These are phyloP conservation scores for Melieria picta DNA, from an alignment of 2,888 invertebrate genomes.

Conservation along the genomic window DNA sequence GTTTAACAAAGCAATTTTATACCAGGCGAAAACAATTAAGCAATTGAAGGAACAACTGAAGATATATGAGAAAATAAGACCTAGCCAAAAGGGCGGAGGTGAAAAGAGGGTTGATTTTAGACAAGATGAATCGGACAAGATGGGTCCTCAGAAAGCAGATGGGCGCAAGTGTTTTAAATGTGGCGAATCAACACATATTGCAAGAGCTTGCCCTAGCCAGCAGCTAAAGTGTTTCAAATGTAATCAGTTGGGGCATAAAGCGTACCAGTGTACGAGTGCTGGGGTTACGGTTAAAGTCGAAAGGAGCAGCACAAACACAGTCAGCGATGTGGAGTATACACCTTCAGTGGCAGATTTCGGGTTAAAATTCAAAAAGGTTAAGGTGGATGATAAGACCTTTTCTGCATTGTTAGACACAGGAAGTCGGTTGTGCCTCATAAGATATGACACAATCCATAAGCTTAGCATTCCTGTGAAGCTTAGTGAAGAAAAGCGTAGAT, in stretches of 20 bases:
- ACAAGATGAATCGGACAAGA: background rate
- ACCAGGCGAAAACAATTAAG: too few species aligned
- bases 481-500: background rate
- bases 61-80: too few species aligned
- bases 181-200: background rate
- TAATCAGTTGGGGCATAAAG: conserved; percentile 1
- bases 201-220: background rate
- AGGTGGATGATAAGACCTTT: background rate
- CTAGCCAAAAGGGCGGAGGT: too few species aligned
- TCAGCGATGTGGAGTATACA: background rate
- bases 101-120: too few species aligned
- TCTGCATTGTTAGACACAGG: too few species aligned
- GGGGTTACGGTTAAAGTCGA: background rate
- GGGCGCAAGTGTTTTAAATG: conserved; percentile 12
- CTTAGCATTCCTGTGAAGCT: too few species aligned
- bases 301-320: background rate
- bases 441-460: too few species aligned
- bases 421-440: too few species aligned
- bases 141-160: background rate
- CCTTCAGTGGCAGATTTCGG: background rate
- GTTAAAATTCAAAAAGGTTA: conserved; percentile 1
- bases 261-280: background rate
- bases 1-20: too few species aligned
- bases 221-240: conserved; percentile 5
- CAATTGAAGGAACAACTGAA: conserved; percentile 1